Conservation (phyloP, 2,113 vertebrate species). For the Leucopsar rothschildi region DNA sequence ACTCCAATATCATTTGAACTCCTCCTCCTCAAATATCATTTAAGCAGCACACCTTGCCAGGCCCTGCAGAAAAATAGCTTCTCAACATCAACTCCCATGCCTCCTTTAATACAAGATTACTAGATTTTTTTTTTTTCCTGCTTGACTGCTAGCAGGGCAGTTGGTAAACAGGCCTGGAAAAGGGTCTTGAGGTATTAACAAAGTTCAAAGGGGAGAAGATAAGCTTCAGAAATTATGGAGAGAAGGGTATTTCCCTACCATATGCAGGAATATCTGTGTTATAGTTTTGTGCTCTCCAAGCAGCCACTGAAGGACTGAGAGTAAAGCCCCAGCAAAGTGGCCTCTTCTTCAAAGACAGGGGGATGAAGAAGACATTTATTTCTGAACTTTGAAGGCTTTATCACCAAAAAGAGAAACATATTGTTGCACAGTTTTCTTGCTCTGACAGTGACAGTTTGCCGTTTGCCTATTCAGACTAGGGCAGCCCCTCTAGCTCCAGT, state of each 20-base stretch:
- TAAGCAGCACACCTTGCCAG: neutral
- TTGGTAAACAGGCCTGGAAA: neutral
- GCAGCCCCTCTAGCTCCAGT: too few species aligned
- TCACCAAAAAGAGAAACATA: neutral
- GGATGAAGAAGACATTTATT: neutral
- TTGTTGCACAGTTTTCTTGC: neutral
- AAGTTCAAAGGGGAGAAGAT: neutral
- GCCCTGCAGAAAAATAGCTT: neutral
- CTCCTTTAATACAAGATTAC: neutral
- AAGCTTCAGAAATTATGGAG: neutral
- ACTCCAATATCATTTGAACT: neutral
- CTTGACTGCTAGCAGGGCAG: neutral
- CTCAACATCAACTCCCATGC: neutral
- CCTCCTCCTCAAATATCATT: neutral
- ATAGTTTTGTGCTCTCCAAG: neutral
- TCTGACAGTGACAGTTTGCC: neutral
- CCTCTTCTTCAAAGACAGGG: neutral
- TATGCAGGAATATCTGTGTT: neutral
- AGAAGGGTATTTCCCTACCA: neutral
- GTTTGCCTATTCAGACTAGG: too few species aligned
- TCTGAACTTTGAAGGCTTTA: neutral
- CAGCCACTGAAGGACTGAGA: neutral
- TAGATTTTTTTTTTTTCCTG: neutral
- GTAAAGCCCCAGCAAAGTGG: neutral
- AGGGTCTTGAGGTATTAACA: neutral